Evolutionary conservation across 2,797 vertebrate species (phyloP).

Genomic region (Arctocebus calabarensis): DNA sequence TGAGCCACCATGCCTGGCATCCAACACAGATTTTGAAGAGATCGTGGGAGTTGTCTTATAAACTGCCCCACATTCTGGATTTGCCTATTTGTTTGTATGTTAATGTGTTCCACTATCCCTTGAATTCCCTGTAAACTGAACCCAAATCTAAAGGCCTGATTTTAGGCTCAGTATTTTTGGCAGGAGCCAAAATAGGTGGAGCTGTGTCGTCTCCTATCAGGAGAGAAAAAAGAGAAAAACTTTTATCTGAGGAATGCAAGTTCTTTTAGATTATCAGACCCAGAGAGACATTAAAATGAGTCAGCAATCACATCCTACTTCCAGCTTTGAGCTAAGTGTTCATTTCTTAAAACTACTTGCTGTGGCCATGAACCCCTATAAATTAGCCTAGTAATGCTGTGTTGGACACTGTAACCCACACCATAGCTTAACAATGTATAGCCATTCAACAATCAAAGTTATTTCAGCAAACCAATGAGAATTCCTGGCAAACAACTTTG

Average conservation of each 20-base stretch:
- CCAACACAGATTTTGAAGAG: slow-evolving; percentile 7
- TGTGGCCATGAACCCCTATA: neutral
- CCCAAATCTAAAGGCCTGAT: neutral
- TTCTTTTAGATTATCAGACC: neutral
- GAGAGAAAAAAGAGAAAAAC: neutral
- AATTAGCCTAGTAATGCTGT: neutral
- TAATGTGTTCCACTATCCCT: neutral
- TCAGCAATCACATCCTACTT: neutral
- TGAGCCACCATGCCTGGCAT: too few relatives aligned
- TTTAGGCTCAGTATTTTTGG: neutral
- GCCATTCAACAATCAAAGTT: neutral
- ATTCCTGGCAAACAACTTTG: neutral
- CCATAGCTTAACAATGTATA: neutral
- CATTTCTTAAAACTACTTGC: neutral
- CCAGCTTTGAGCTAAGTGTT: neutral
- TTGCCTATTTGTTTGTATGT: neutral
- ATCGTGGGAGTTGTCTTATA: neutral
- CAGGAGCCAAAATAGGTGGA: neutral
- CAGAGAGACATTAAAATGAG: neutral
- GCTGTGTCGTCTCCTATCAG: neutral
- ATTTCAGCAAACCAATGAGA: neutral
- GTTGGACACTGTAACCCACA: neutral
- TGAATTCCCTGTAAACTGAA: slow-evolving; percentile 28
- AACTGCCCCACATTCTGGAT: slow-evolving; percentile 8
- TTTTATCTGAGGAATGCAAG: neutral